Evolutionary conservation across 2,113 vertebrate species (phyloP).

Genomic region (Chinchilla lanigera): DNA sequence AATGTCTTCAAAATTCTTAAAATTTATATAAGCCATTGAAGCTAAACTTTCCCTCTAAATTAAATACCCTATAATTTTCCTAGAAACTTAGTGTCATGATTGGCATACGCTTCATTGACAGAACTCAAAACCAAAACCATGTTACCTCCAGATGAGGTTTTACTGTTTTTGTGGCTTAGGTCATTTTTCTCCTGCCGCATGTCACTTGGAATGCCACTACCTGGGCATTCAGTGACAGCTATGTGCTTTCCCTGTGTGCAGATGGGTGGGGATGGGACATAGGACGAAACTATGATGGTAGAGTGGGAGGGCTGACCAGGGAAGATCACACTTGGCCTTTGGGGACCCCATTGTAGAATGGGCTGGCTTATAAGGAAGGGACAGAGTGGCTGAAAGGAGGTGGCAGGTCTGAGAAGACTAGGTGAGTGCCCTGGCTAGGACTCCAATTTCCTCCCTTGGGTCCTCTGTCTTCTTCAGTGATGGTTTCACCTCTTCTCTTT

Average conservation of each 20-base stretch:
- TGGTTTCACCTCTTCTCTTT: background rate
- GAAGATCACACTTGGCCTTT: background rate
- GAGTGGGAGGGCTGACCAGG: background rate
- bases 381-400: background rate
- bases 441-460: background rate
- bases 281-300: background rate
- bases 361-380: background rate
- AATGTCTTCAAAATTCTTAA: conserved; percentile 20
- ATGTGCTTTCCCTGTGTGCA: accelerated
- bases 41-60: background rate
- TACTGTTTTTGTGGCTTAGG: background rate
- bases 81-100: background rate
- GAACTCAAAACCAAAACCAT: background rate
- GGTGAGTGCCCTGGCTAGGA: background rate
- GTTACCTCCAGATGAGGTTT: background rate
- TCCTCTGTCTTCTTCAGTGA: background rate
- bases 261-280: background rate
- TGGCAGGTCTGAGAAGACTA: background rate
- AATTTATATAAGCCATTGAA: background rate
- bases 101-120: background rate
- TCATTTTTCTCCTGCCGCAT: background rate
- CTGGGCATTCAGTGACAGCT: background rate
- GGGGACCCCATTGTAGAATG: background rate
- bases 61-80: background rate
- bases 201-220: background rate